Evolutionary conservation across 37 sponge, comb jelly and placozoan species (phyloP).

Genomic region (Beroe forskalii): DNA sequence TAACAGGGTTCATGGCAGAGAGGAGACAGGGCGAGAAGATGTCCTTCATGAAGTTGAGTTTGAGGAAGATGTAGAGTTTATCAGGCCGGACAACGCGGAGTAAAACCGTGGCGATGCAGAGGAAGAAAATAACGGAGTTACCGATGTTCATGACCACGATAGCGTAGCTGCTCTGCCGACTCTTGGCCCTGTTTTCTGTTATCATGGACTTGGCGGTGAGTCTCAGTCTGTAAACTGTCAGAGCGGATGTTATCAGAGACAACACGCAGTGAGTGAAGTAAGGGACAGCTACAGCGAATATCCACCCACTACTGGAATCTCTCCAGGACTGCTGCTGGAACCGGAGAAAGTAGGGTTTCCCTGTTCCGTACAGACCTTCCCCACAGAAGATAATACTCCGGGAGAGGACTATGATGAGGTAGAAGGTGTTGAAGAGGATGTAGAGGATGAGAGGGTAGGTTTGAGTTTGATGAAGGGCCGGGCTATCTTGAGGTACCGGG

Average conservation of each 20-base stretch:
- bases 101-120: neutral
- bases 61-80: slow-evolving; percentile 19
- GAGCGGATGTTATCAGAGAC: neutral
- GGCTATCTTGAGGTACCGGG: slow-evolving; percentile 47
- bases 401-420: neutral
- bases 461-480: slow-evolving; percentile 22
- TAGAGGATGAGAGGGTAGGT: neutral
- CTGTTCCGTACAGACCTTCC: neutral
- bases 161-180: slow-evolving; percentile 54
- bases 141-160: slow-evolving; percentile 58
- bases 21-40: slow-evolving; percentile 9
- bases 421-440: neutral
- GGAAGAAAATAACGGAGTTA: slow-evolving; percentile 8
- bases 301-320: neutral
- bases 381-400: slow-evolving; percentile 34
- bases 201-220: neutral
- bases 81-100: neutral
- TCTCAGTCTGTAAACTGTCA: slow-evolving; percentile 3
- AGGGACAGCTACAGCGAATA: slow-evolving; percentile 22
- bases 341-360: slow-evolving; percentile 30
- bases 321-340: slow-evolving; percentile 47
- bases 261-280: slow-evolving; percentile 26
- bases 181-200: slow-evolving; percentile 6
- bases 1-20: slow-evolving; percentile 52
- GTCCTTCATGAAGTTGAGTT: slow-evolving; percentile 61